phyloP scores from a whole-genome alignment of 2,797 vertebrate genomes.

The Pangasius sanitwongsei region DNA sequence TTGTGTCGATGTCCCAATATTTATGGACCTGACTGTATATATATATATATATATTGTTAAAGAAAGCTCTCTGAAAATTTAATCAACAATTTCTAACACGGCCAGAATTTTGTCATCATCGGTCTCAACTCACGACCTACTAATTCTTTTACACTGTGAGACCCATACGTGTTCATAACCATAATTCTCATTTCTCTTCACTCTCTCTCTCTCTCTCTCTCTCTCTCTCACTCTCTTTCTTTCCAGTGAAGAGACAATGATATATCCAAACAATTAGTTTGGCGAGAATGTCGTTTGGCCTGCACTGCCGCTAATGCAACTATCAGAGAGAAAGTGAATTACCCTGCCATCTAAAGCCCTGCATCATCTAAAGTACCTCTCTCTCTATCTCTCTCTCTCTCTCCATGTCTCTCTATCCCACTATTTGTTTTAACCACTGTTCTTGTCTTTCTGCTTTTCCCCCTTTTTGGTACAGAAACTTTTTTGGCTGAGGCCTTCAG shows the following conservation, averaged over 20 bases:
- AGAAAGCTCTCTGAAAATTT: background rate
- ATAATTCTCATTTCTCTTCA: background rate
- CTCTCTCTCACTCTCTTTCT: slow-evolving; percentile 18
- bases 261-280: slow-evolving; percentile 53
- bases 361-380: slow-evolving; percentile 29
- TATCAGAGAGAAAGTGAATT: slow-evolving; percentile 54
- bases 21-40: too few relatives aligned
- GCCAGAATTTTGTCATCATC: background rate
- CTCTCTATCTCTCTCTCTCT: background rate
- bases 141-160: background rate
- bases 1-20: too few relatives aligned
- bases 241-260: background rate
- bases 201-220: background rate
- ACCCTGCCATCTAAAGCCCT: slow-evolving; percentile 27
- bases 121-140: background rate
- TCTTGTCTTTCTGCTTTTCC: background rate
- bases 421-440: background rate
- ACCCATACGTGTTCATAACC: background rate
- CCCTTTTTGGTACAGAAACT: slow-evolving; percentile 35
- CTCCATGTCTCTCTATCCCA: background rate
- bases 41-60: too few relatives aligned
- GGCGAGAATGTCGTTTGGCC: slow-evolving; percentile 46
- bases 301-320: slow-evolving; percentile 40
- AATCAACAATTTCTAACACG: background rate
- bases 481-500: slow-evolving; percentile 52